These are phyloP conservation scores for Paramisgurnus dabryanus DNA, from an alignment of 2,113 vertebrate genomes.

Conservation along the genomic window DNA sequence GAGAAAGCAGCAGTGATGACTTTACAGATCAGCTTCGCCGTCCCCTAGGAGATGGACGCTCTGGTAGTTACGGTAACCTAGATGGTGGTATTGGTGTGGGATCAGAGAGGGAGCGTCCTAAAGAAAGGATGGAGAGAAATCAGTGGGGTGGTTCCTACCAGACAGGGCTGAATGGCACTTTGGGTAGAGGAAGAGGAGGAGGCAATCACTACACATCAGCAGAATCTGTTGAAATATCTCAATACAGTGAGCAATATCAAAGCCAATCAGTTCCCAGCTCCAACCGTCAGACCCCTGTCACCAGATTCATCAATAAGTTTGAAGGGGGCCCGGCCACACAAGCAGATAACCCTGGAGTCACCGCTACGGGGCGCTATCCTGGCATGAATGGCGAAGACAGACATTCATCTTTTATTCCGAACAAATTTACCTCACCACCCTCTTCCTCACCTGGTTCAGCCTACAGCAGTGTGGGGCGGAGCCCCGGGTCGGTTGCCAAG, in stretches of 20 bases:
- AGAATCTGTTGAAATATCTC: conserved; percentile 12
- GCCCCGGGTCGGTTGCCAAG: conserved; percentile 46
- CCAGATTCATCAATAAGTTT: conserved; percentile 79
- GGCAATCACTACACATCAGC: neutral
- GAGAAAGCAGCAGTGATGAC: conserved; percentile 57
- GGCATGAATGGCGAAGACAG: conserved; percentile 63
- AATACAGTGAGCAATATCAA: neutral
- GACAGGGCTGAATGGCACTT: conserved; percentile 57
- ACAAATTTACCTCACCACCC: conserved; percentile 58
- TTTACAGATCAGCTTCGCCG: conserved; percentile 60
- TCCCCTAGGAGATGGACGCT: conserved; percentile 75
- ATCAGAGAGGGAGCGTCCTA: conserved; percentile 50
- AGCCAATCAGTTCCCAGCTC: conserved; percentile 56
- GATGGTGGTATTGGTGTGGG: conserved; percentile 58
- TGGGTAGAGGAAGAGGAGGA: conserved; percentile 44
- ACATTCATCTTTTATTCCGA: conserved; percentile 25
- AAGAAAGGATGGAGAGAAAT: conserved; percentile 32
- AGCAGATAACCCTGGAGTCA: conserved; percentile 54
- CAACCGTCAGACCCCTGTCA: conserved; percentile 72
- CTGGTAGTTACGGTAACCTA: conserved; percentile 67
- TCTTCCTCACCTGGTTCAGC: conserved; percentile 62
- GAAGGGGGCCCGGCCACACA: conserved; percentile 57
- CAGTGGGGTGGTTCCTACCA: conserved; percentile 51
- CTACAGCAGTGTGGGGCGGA: conserved; percentile 66
- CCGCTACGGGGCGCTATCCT: conserved; percentile 67